phyloP scores from a whole-genome alignment of 2,113 vertebrate genomes.

The Zeus faber region DNA sequence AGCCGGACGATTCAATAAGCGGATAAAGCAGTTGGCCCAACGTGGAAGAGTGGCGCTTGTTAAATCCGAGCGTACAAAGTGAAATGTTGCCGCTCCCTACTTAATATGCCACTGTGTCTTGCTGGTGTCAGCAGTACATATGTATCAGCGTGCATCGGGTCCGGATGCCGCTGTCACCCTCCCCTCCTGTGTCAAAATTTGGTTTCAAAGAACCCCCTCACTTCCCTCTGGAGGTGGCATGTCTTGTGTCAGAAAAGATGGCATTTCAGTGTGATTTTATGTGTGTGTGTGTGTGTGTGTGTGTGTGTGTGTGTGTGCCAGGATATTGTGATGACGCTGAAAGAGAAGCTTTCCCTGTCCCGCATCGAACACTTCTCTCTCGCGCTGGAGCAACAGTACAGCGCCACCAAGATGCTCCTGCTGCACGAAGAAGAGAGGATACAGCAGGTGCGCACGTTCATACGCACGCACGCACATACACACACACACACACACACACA shows the following conservation, averaged over 20 bases:
- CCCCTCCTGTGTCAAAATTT: too few species aligned
- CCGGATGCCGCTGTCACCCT: too few species aligned
- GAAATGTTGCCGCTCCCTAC: too few species aligned
- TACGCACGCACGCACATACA: conserved; percentile 3
- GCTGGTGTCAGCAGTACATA: too few species aligned
- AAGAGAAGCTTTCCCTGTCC: conserved; percentile 91
- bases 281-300: conserved; percentile 6
- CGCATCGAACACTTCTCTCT: conserved; percentile 87
- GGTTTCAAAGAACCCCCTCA: too few species aligned
- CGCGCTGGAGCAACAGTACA: conserved; percentile 88
- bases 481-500: neutral
- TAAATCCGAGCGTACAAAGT: too few species aligned
- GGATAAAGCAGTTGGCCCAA: too few species aligned
- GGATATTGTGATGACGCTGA: conserved; percentile 96
- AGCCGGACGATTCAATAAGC: too few species aligned
- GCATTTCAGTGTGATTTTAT: neutral
- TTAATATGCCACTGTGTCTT: too few species aligned
- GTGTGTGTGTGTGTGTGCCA: conserved; percentile 45
- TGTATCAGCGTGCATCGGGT: too few species aligned
- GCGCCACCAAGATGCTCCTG: conserved; percentile 81
- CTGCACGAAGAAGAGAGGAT: conserved; percentile 92
- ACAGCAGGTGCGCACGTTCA: conserved; percentile 77
- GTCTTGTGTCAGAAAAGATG: neutral
- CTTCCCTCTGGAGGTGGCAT: too few species aligned
- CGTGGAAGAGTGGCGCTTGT: too few species aligned